Evolutionary conservation across 2,797 vertebrate species (phyloP), one percentile per base, ranked within the genome.

Genomic region (Fringilla coelebs): DNA sequence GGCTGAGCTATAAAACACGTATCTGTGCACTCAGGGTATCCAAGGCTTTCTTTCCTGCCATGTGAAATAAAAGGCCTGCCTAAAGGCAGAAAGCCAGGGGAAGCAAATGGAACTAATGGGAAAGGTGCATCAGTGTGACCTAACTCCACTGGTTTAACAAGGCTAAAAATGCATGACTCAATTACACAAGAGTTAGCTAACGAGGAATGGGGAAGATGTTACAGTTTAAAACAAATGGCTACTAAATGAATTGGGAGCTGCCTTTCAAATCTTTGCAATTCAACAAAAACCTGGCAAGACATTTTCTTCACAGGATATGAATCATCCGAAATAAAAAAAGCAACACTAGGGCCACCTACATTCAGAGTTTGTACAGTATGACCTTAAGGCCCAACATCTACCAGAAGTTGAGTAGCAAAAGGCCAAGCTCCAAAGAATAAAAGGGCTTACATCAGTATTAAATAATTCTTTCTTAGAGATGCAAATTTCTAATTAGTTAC

Each of bases 401-500:
- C 97, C 98, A 98, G 96, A 97, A 98, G 98, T 97, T 98, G 98
- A 98, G 97, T 97, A 97, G 98, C 97, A 97, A 98, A 98, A 98
- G 97, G 98, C 98, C 97, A 97, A 96, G 96, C 97, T 97, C 90
- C 89, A 94, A 95, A 97, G 98, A 97, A 98, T 96, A 96, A 98
- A 98, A 98, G 97, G 96, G 94, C 96, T 98, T 98, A 98, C 98
- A 98, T 97, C 96, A 96, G 98, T 98, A 98, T 98, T 98, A 98
- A 98, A 98, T 98, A 98, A 98, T 98, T 98, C 97, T 97, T 92
- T 96, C 97, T 97, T 98, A 98, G 97, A 98, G 97, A 98, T 98
- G 97, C 98, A 98, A 98, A 98, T 98, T 98, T 98, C 98, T 97
- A 98, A 98, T 98, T 98, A 98, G 98, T 98, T 98, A 98, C 98